Percentiles rank a stretch among this genome's conserved stretches.
phyloP scores from a whole-genome alignment of 2,113 vertebrate genomes.

The Nothocercus nigrocapillus region DNA sequence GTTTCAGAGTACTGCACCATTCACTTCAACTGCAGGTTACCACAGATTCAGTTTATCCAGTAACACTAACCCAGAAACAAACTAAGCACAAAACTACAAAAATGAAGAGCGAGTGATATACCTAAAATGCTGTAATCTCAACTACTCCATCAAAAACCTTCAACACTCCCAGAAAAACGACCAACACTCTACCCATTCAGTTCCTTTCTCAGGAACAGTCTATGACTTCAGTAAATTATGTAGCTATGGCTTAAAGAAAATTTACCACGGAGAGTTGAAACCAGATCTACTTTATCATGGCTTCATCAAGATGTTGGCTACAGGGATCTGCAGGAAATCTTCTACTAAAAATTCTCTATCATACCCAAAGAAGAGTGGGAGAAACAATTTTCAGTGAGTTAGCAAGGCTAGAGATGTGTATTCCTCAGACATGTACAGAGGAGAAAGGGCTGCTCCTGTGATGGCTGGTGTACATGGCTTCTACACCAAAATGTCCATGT shows the following conservation, averaged over 20 bases:
- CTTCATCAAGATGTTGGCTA: background rate
- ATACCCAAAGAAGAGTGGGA: background rate
- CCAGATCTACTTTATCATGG: background rate
- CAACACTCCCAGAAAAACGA: background rate
- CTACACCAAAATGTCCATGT: background rate
- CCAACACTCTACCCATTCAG: background rate
- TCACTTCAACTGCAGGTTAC: background rate
- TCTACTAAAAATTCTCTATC: background rate
- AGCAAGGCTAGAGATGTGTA: background rate
- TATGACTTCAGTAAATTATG: background rate
- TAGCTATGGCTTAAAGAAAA: background rate
- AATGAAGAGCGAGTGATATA: background rate
- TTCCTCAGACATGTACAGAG: background rate
- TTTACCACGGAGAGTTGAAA: background rate
- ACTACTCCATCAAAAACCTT: background rate
- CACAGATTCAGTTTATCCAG: background rate
- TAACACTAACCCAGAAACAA: background rate
- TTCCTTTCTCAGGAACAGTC: background rate
- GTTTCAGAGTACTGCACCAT: background rate
- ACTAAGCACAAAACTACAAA: background rate
- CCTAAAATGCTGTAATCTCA: background rate
- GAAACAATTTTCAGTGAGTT: background rate
- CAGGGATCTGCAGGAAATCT: background rate
- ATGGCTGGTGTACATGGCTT: background rate
- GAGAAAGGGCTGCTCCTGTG: background rate